Base-by-base conservation (phyloP, 2,888 invertebrate species). In the Ernsta delagoae region DNA sequence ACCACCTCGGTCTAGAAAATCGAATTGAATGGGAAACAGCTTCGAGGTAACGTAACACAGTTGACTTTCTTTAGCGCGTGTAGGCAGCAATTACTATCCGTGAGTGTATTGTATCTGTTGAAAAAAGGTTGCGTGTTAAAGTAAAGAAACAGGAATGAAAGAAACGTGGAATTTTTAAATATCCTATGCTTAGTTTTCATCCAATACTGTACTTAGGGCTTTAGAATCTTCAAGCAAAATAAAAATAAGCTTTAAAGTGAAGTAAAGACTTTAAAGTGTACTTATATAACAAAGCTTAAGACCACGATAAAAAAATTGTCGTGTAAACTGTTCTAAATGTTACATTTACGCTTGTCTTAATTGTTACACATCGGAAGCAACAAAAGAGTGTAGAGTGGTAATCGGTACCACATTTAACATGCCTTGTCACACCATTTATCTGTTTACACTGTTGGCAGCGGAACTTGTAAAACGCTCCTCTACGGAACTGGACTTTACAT, bases 1-100 rank as follows among this genome's bases (percentile, higher is more conserved):
- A 24, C 24, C 24, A 24, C 24, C 24, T 24, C 24, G 24, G 24
- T 24, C 24, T 24, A 24, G 24, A 45, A 56, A 57, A 65, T 65
- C 64, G 41, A 65, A 65, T 65, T 65, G 64, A 65, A 64, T 56
- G 54, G 54, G 63, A 54, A 64, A 57, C 57, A 57, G 64, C 56
- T 65, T 64, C 54, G 41, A 56, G 24, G 24, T 24, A 24, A 24
- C 64, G 64, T 56, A 57, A 65, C 45, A 16, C 16, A 57, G 57
- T 65, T 65, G 56, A 57, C 64, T 57, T 65, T 65, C 53, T 53
- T 53, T 45, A 53, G 53, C 53, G 7, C 53, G 53, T 53, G 16
- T 53, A 16, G 24, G 24, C 16, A 24, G 53, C 16, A 45, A 12
- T 12, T 11, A 11, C n/a, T 45, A 7, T n/a, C n/a, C 4, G 5